These are phyloP conservation scores for Halichoeres trimaculatus DNA, from an alignment of 2,113 vertebrate species.

Conservation along the genomic window DNA sequence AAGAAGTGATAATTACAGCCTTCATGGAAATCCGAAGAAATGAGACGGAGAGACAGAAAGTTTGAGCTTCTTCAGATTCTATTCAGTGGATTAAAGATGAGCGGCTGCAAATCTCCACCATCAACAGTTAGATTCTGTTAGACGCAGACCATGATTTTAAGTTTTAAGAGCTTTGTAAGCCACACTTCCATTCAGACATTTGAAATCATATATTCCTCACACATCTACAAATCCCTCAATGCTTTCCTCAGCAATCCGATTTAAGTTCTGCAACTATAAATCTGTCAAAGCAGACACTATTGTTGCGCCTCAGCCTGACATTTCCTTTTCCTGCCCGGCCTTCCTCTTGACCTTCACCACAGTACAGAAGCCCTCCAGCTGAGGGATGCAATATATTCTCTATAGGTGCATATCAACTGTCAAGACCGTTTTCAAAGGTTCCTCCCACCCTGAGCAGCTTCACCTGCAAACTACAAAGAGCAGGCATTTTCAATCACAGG, in stretches of 20 bases:
- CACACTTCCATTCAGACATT: slow-evolving; percentile 2
- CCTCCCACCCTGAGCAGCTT: slow-evolving; percentile 33
- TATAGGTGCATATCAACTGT: slow-evolving; percentile 55
- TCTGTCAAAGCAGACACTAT: slow-evolving; percentile 23
- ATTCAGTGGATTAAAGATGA: slow-evolving; percentile 2
- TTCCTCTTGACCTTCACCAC: slow-evolving; percentile 55
- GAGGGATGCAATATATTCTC: slow-evolving; percentile 43
- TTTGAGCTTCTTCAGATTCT: slow-evolving; percentile 14
- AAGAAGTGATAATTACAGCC: slow-evolving; percentile 10
- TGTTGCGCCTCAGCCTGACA: slow-evolving; percentile 41
- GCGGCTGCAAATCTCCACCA: not conserved
- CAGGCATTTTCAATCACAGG: slow-evolving; percentile 56
- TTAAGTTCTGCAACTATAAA: slow-evolving; percentile 12
- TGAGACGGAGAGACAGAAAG: not conserved
- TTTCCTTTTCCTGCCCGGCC: slow-evolving; percentile 27
- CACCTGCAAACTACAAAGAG: slow-evolving; percentile 59
- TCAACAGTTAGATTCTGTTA: not conserved
- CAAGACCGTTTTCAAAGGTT: slow-evolving; percentile 53
- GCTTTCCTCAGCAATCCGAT: not conserved
- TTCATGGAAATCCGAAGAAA: slow-evolving; percentile 17
- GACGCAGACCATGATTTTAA: not conserved
- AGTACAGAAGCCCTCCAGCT: slow-evolving; percentile 14
- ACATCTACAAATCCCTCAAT: slow-evolving; percentile 9
- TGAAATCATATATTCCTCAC: not conserved
- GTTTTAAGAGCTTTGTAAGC: not conserved